Base-by-base conservation (phyloP, 2,797 vertebrate species). In the Myripristis jacobus region DNA sequence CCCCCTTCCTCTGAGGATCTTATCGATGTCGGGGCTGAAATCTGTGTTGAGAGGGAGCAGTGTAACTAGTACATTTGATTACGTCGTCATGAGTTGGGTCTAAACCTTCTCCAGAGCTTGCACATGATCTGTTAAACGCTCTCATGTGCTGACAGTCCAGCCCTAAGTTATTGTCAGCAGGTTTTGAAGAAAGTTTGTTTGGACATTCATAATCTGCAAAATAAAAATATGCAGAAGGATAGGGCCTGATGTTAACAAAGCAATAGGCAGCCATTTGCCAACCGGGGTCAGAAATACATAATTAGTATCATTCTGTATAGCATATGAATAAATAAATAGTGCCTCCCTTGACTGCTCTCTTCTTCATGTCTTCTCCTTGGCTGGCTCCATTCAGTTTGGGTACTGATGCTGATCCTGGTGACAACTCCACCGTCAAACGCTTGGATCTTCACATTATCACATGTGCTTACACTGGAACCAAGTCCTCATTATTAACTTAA, bases 341-440 rank as follows among this genome's bases (percentile, higher is more conserved):
- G 36, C 10, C 1, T 38, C 70, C 66, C 52, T 59, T 44, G 34
- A 46, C 29, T 47, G 16, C 6, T 1, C 10, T 59, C 29, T 15
- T 55, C 70, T 25, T 64, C 52, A 0, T 44, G 4, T 34, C n/a
- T 72, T n/a, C 54, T 10, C 16, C 31, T 51, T 29, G 63, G 58
- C 59, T 52, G 48, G 12, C 24, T 9, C 55, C 29, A 54, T 54
- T 72, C 63, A 6, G 76, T 66, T 21, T 77, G 79, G 11, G 71
- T 52, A 7, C 52, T 47, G 15, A 36, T 1, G 6, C 56, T 71
- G 57, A 62, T 50, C 58, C 69, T 85, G 50, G 48, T 52, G 29
- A 83, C 29, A 16, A 58, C 51, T 77, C 31, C 66, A 47, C 71
- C n/a, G 5, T 84, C 79, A 52, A 59, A 74, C n/a, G 50, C 51